Evolutionary conservation across 1,140 invertebrate species (phyloP).

Genomic region (Anadara kagoshimensis): DNA sequence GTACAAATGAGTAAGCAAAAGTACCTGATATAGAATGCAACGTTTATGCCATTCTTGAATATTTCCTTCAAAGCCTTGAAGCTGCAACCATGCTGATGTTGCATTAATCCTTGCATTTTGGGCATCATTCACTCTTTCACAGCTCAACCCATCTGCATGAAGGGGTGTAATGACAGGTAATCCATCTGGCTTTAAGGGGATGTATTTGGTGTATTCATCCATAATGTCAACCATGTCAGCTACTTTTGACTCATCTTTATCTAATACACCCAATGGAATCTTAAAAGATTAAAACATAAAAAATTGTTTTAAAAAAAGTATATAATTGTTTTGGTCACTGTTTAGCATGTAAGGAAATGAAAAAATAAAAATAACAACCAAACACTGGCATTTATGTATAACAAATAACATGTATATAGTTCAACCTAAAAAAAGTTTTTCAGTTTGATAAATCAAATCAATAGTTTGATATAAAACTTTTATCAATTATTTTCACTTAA

Average conservation of each 20-base stretch:
- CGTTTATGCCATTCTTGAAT: constrained; percentile 29
- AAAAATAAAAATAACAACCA: too few relatives aligned
- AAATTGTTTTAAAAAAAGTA: too few relatives aligned
- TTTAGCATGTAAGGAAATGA: too few relatives aligned
- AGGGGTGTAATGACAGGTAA: not conserved
- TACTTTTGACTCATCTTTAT: constrained; percentile 25
- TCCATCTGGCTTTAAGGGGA: constrained; percentile 7
- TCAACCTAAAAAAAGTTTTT: too few relatives aligned
- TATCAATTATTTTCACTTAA: too few relatives aligned
- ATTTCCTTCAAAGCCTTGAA: not conserved
- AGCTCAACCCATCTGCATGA: constrained; percentile 14
- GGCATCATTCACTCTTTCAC: constrained; percentile 10
- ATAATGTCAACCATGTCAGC: constrained; percentile 12
- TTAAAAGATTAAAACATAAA: too few relatives aligned
- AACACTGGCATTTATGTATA: too few relatives aligned
- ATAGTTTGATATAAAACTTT: too few relatives aligned
- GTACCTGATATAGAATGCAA: constrained; percentile 19
- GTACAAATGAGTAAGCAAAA: too few relatives aligned
- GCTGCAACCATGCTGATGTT: not conserved
- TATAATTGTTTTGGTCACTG: too few relatives aligned
- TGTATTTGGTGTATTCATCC: constrained; percentile 10
- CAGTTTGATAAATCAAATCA: too few relatives aligned
- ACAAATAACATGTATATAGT: too few relatives aligned
- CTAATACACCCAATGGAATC: constrained; percentile 12
- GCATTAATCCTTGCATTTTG: constrained; percentile 20